Evolutionary conservation across 2,888 invertebrate species (phyloP), one percentile per base, ranked within the genome.

Genomic region (Pterostichus madidus): DNA sequence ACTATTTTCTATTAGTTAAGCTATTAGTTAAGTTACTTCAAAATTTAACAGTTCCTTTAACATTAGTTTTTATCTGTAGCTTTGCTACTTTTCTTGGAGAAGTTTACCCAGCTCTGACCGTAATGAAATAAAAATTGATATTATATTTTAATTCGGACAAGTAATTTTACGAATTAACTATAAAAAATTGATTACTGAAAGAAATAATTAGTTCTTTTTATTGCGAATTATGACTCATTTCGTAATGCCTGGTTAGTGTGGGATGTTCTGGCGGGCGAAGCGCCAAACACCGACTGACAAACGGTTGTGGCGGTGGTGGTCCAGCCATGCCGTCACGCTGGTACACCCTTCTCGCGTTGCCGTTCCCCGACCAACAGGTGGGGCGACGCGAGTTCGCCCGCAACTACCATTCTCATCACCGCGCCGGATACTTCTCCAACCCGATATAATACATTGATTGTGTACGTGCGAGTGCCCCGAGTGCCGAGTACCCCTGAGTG

Each of bases 281-380:
- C 90, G 91, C 89, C 89, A 90, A 84, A 89, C 91, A 88, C 89
- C 91, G 86, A 88, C 88, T 86, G 85, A 87, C 76, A 17, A 35
- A 59, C 13, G 31, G 32, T 44, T 31, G 17, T 3, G 64, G 78
- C 73, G 44, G 71, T 87, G 87, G 86, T 87, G 90, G 89, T 86
- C 90, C 89, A 88, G 93, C 93, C 88, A 93, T 95, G 92, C 95
- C 96, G 83, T 94, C 96, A 86, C 93, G 96, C 87, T 96, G 96
- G 96, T 97, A 96, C 92, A 97, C 96, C 85, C 94, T 97, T 87
- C 93, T 97, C 90, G 97, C 97, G 86, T 93, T 97, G 88, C 97
- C 97, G 86, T 97, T 97, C 92, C 96, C 97, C 88, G 97, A 97
- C 92, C 97, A 97, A 92, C 97, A 96, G 90, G 94, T 97, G 88